Evolutionary conservation across 2,113 vertebrate species (phyloP), one percentile per base, ranked within the genome.

Genomic region (Centropus bengalensis): DNA sequence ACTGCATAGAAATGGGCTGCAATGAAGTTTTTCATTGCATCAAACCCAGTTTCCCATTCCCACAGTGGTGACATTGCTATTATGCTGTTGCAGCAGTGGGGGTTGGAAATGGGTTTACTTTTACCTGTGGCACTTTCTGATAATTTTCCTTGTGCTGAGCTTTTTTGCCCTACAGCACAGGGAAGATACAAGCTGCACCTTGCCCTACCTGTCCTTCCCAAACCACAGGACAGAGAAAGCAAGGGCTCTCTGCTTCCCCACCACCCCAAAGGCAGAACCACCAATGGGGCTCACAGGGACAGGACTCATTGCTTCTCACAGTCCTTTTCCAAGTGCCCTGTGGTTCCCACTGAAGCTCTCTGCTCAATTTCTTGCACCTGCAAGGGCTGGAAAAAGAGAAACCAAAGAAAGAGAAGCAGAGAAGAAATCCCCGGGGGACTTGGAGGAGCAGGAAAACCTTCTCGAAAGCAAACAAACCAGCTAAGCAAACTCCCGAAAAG

Each of bases 341-440:
- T 8, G 6, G 1, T 20, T 79, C 24, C 32, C 51, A 27, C 4
- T 1, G 1, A n/a, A 59, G 2, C 10, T n/a, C 26, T 26, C 20
- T 2, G 1, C 27, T 64, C 47, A 71, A 62, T 49, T 32, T 23
- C 38, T 70, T 42, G 5, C 12, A 10, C 24, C 32, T 51, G 14
- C 0, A 5, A 44, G 14, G 2, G 4, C 1, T 56, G 30, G 7
- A 38, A 20, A 12, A 28, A 19, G 2, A 62, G 24, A 51, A 42
- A 2, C 24, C 30, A 30, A 36, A 55, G 26, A 38, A 66, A 30
- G 7, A 88, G 42, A 69, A 58, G 42, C 3, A 1, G 22, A 27
- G 5, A 8, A 63, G 8, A 66, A 81, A 88, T 36, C 51, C 28
- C 38, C 12, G 51, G 2, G 49, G 5, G 23, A 24, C 21, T 68